These are phyloP conservation scores for Caranx ignobilis DNA, from an alignment of 2,113 vertebrate genomes.

Conservation along the genomic window DNA sequence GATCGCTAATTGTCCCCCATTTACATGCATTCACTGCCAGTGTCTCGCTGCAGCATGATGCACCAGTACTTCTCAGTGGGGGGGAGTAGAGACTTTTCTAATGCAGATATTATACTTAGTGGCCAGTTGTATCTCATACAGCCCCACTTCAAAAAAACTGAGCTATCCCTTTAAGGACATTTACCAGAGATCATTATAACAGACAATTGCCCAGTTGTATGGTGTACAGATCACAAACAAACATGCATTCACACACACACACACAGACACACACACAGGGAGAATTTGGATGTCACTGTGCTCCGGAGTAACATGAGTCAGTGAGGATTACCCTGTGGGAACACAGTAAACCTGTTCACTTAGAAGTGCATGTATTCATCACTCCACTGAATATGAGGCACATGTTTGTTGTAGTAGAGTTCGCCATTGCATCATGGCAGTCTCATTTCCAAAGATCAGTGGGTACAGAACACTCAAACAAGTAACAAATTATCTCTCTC, in stretches of 20 bases:
- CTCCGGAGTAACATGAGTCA: constrained; percentile 46
- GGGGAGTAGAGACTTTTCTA: too few species aligned
- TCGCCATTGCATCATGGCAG: constrained; percentile 54
- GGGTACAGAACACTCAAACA: constrained; percentile 47
- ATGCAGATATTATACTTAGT: too few species aligned
- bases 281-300: constrained; percentile 10
- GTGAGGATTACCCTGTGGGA: constrained; percentile 53
- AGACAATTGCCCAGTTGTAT: neutral
- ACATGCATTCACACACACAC: neutral
- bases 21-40: too few species aligned
- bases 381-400: constrained; percentile 46
- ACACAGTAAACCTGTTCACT: constrained; percentile 68
- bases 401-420: constrained; percentile 14
- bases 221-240: neutral
- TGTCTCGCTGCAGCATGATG: too few species aligned
- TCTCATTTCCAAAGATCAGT: constrained; percentile 38
- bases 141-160: too few species aligned
- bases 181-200: too few species aligned
- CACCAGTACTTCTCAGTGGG: too few species aligned
- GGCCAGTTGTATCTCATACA: too few species aligned
- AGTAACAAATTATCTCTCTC: neutral
- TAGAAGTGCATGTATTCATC: constrained; percentile 53
- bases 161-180: too few species aligned
- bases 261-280: neutral
- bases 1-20: too few species aligned